A percentile compares a stretch with the other conserved stretches of the same genome.
Conservation (phyloP, 2,113 vertebrate species). For the Podilymbus podiceps region DNA sequence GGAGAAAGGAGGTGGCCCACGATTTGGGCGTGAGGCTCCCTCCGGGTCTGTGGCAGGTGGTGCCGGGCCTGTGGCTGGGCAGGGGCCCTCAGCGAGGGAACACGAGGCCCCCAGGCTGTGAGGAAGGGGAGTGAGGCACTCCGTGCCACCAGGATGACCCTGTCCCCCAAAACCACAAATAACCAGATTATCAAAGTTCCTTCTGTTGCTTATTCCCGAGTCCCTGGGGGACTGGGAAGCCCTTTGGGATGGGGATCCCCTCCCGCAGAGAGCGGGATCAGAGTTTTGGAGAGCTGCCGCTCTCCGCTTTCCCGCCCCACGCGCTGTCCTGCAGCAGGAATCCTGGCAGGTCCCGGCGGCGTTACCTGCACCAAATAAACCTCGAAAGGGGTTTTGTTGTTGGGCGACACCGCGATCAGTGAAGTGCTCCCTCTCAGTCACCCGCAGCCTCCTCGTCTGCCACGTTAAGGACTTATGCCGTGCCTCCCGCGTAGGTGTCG, state of each 20-base stretch:
- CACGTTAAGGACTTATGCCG: not conserved
- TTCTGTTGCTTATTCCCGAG: not conserved
- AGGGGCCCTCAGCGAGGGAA: rapidly evolving
- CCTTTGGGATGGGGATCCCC: not conserved
- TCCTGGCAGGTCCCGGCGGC: not conserved
- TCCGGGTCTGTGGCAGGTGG: not conserved
- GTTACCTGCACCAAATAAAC: not conserved
- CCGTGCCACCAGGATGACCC: not conserved
- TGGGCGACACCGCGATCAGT: not conserved
- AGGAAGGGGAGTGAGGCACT: not conserved
- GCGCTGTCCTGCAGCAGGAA: not conserved
- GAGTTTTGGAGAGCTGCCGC: not conserved
- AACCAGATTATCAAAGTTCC: rapidly evolving
- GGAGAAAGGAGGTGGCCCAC: not conserved
- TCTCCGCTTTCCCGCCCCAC: rapidly evolving
- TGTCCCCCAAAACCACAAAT: rapidly evolving
- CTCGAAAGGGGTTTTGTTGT: not conserved
- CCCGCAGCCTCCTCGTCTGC: not conserved
- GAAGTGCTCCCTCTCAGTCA: not conserved
- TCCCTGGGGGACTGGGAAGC: not conserved
- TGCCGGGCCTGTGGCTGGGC: not conserved
- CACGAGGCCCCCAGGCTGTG: rapidly evolving
- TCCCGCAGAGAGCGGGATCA: too few relatives aligned
- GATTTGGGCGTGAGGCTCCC: not conserved
- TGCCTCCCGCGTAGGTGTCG: not conserved